phyloP scores from a whole-genome alignment of 1,140 invertebrate species.

The Drosophila sulfurigaster region DNA sequence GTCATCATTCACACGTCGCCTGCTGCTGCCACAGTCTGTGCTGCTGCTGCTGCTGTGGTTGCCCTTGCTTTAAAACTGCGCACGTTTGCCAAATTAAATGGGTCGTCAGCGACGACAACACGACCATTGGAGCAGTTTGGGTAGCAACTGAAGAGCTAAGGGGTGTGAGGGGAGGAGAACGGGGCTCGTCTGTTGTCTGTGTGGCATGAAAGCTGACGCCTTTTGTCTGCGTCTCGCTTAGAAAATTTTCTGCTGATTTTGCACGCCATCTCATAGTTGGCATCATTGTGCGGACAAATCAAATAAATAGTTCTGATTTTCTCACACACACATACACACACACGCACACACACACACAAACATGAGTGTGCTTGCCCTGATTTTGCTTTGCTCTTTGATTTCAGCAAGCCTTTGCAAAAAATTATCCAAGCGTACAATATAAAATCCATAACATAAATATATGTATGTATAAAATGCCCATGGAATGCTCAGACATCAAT shows the following conservation, averaged over 20 bases:
- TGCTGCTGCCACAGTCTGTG: slow-evolving; percentile 31
- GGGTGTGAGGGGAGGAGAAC: neutral
- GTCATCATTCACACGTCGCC: slow-evolving; percentile 83
- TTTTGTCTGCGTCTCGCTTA: slow-evolving; percentile 66
- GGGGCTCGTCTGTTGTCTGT: no score
- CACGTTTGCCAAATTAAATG: slow-evolving; percentile 84
- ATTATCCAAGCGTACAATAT: slow-evolving; percentile 60
- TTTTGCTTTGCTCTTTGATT: slow-evolving; percentile 59
- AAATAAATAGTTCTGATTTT: slow-evolving; percentile 80
- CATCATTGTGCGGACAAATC: slow-evolving; percentile 80
- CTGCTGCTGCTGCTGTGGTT: slow-evolving; percentile 16
- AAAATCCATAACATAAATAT: slow-evolving; percentile 48
- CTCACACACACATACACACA: slow-evolving; percentile 25
- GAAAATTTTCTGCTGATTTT: slow-evolving; percentile 73
- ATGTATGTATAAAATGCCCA: slow-evolving; percentile 52
- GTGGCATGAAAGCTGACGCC: slow-evolving; percentile 40
- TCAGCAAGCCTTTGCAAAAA: slow-evolving; percentile 71
- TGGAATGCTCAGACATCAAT: slow-evolving; percentile 41
- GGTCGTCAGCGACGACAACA: slow-evolving; percentile 62
- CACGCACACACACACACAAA: neutral
- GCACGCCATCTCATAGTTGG: slow-evolving; percentile 76
- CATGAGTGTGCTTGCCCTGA: slow-evolving; percentile 37
- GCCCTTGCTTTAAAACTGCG: slow-evolving; percentile 75
- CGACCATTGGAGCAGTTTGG: neutral
- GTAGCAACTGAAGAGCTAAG: slow-evolving; percentile 1